phyloP scores from a whole-genome alignment of 1,140 invertebrate genomes.

The Trachymyrmex cornetzi region DNA sequence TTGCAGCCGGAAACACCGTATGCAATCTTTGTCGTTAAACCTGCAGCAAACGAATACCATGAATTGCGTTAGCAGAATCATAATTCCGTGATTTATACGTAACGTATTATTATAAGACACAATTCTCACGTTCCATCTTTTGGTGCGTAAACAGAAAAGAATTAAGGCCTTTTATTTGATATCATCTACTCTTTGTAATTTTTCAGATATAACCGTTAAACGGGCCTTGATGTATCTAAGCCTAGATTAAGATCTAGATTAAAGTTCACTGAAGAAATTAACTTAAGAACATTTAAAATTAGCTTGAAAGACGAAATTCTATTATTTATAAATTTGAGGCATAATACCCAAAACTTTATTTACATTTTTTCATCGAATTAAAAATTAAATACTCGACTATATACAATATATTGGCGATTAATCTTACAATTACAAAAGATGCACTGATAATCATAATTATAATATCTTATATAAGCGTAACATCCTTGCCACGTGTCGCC shows the following conservation, averaged over 20 bases:
- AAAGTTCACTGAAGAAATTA: background rate
- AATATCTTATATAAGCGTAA: background rate
- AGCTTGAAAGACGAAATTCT: background rate
- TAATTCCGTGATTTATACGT: background rate
- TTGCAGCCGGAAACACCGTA: conserved; percentile 89
- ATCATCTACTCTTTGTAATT: background rate
- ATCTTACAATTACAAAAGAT: background rate
- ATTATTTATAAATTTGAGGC: background rate
- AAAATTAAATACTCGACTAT: background rate
- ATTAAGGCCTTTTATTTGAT: background rate
- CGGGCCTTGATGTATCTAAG: background rate
- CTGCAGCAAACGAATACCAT: conserved; percentile 78
- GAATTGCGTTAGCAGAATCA: background rate
- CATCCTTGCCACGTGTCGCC: background rate
- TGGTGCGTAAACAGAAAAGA: background rate
- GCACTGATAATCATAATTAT: background rate
- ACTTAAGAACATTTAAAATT: background rate
- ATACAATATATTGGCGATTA: background rate
- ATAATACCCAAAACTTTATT: background rate
- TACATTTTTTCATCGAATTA: background rate
- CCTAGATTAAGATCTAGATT: background rate
- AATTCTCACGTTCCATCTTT: conserved; percentile 20
- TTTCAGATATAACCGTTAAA: background rate
- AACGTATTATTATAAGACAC: background rate
- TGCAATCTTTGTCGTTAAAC: conserved; percentile 87